Base-by-base conservation (phyloP, 2,113 vertebrate species). In the Pelvicachromis taeniatus region DNA sequence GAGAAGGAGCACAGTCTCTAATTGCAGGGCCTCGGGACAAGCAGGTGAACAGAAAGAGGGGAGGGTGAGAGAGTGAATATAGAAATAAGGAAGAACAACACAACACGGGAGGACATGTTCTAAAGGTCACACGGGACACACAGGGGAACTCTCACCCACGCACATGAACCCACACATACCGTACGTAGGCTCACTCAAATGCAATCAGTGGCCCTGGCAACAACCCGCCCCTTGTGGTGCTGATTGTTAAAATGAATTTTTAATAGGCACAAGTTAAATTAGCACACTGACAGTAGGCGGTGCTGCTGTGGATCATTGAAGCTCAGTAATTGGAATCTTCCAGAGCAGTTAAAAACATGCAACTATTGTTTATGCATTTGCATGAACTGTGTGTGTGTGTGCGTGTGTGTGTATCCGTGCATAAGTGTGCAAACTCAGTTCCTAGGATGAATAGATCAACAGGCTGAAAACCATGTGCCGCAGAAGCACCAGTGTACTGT, bases 161-260 rank as follows among this genome's bases (percentile, higher is more conserved):
- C 29, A 54, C 70, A 68, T 10, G 10, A 48, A 54, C 29, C 3
- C 75, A 77, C 45, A 70, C 78, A 73, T 13, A 59, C 40, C 0
- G 9, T 48, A 48, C 9, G 5, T 73, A 26, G 33, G 42, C 9
- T 73, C 83, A 63, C 84, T 81, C 86, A 59, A 68, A 48, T 78
- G 78, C 89, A 91, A 90, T 88, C 84, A 65, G 14, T 80, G 83
- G 81, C 45, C 90, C 63, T 89, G 61, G 77, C 78, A 90, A 82
- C 86, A 86, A 79, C 45, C 82, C n/a, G 31, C 21, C 82, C 81
- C 85, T 86, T 55, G 77, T 61, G 65, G 90, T 81, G 84, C 80
- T 90, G 89, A 94, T 94, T 94, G 92, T 92, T 90, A 78, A 93
- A 94, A 95, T 96, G 63, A 95, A 96, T 95, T 95, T 95, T 95